Percentiles rank a stretch among this genome's conserved stretches.
phyloP scores from a whole-genome alignment of 2,113 vertebrate species.

The Chroicocephalus ridibundus region DNA sequence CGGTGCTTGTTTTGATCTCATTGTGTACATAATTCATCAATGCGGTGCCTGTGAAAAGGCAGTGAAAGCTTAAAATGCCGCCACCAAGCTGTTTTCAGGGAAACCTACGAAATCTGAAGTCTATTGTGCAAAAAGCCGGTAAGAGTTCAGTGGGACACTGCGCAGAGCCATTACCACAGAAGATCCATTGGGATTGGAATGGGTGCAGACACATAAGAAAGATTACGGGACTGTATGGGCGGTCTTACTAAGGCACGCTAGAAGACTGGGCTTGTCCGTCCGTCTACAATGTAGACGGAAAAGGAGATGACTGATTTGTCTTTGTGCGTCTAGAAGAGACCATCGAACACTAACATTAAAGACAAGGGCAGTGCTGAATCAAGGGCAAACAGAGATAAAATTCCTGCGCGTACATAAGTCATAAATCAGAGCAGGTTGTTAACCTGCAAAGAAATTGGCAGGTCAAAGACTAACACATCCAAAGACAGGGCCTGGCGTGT shows the following conservation, averaged over 20 bases:
- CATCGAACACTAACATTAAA: not conserved
- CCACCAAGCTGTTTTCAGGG: slow-evolving; percentile 25
- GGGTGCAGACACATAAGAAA: not conserved
- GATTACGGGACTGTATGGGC: not conserved
- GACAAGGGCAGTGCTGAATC: not conserved
- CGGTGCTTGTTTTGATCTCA: slow-evolving; percentile 43
- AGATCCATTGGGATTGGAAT: not conserved
- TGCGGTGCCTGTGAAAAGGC: not conserved
- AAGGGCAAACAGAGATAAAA: not conserved
- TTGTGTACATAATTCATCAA: slow-evolving; percentile 37
- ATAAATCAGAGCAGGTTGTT: not conserved
- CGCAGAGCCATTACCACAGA: not conserved
- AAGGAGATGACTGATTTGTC: not conserved
- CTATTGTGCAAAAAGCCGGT: slow-evolving; percentile 9
- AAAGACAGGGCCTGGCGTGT: not conserved
- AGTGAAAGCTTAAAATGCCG: not conserved
- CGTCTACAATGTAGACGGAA: not conserved
- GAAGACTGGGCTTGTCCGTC: not conserved
- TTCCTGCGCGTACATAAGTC: not conserved
- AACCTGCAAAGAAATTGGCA: not conserved
- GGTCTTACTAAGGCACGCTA: not conserved
- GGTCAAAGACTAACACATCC: not conserved
- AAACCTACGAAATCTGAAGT: slow-evolving; percentile 30
- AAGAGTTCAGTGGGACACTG: not conserved
- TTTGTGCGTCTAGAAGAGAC: not conserved